Base-by-base conservation (phyloP, 1,140 invertebrate species). In the Drosophila ironensis region DNA sequence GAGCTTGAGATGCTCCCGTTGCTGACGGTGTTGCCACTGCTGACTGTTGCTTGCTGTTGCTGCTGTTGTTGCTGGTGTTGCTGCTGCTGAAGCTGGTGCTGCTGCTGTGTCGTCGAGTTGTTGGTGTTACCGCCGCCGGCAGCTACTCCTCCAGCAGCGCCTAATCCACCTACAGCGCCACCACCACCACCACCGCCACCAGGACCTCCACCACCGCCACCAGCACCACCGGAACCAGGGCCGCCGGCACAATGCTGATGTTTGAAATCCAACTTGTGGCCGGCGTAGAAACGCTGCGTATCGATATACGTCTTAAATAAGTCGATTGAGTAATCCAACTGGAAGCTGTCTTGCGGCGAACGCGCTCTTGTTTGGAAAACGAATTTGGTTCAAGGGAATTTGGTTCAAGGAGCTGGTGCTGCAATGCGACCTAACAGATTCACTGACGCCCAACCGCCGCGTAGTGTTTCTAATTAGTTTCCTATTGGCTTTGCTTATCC, bases 201-300 rank as follows among this genome's bases (percentile, higher is more conserved):
- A 81, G 73, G 66, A 50, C 71, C 72, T 73, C 80, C 89, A 70
- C 82, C 76, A 88, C 91, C 90, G 90, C 90, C 84, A 59, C 50
- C 80, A 72, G 59, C 88, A 78, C 75, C 88, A 88, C 88, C 77
- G 61, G 78, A 78, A 81, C 86, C 90, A 86, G 88, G 87, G 91
- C 91, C 90, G 91, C 90, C 89, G 89, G 89, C 89, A 81, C 87
- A 88, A 86, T 78, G 89, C 61, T 90, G 88, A 77, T 90, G 89
- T 89, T 92, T 92, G 91, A 92, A 92, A 92, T 92, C 91, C 91
- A 92, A 92, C 91, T 91, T 92, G 91, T 90, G 82, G 90, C 90
- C 88, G 87, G 87, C 88, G 88, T 89, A 89, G 60, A 89, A 89
- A 60, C 88, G 76, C 80, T 86, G 80, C 88, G 88, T 87, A 89